Base-by-base conservation (phyloP, 23 tunicate genomes). In the Aplidium turbinatum region DNA sequence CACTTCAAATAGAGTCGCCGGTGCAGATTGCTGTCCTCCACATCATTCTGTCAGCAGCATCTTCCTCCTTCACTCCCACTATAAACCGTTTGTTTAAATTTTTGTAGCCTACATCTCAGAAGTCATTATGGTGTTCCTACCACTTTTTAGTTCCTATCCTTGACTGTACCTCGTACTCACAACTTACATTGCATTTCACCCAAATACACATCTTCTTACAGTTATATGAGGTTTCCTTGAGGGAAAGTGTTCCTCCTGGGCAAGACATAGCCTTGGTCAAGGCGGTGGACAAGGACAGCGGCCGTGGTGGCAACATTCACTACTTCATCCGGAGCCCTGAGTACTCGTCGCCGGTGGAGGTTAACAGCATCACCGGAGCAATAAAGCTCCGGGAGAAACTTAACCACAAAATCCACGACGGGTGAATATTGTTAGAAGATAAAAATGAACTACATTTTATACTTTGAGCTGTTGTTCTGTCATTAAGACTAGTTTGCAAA, bases 391-490 rank as follows among this genome's bases (percentile, higher is more conserved):
- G 46, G 18, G 34, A 69, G 30, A 83, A 76, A 52, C 72, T 83
- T 28, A 82, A 83, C 69, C 57, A 78, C 23, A 78, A 83, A 54
- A 48, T 33, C 9, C 82, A 83, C 31, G 80, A 83, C 55, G 82
- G 89, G 89, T 82, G 52, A 60, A 62, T 21, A 9, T 42, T 16
- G 50, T 33, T n/a, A n/a, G n/a, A n/a, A n/a, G n/a, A n/a, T n/a
- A n/a, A 36, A 72, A 55, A 72, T 58, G 38, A 4, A 13, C 18
- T 34, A 11, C 18, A n/a, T 25, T 58, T 19, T 20, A 26, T 5
- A 6, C 13, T 57, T 72, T 54, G 29, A 39, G 29, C 53, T 54
- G 21, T 7, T 19, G n/a, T n/a, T n/a, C n/a, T n/a, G n/a, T n/a
- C n/a, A n/a, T n/a, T n/a, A n/a, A n/a, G n/a, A n/a, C n/a, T n/a